Percentiles rank a stretch among this genome's conserved stretches.
Evolutionary conservation across 2,888 invertebrate species (phyloP).

Genomic region (Cordylochernes scorpioides): DNA sequence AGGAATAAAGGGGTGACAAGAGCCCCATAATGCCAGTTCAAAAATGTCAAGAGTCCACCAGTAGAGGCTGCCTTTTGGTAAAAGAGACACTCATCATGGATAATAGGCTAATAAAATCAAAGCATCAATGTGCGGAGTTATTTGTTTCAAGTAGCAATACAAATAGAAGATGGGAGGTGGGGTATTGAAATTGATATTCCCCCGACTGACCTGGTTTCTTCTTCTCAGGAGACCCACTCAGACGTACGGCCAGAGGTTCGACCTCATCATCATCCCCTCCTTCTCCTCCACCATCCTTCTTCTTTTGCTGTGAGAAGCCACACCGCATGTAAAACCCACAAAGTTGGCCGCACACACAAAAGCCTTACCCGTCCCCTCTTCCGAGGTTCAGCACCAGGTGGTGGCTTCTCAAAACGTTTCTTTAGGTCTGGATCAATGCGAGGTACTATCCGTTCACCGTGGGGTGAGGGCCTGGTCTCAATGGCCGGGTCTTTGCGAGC

Average conservation of each 20-base stretch:
- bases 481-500: slow-evolving; percentile 14
- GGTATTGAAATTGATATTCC: too few relatives aligned
- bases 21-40: too few relatives aligned
- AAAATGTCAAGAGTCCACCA: too few relatives aligned
- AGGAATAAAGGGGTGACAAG: too few relatives aligned
- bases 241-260: slow-evolving; percentile 10
- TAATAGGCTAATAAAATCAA: too few relatives aligned
- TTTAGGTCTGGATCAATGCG: slow-evolving; percentile 19
- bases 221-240: slow-evolving; percentile 9
- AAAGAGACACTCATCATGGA: too few relatives aligned
- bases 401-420: slow-evolving; percentile 18
- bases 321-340: too few relatives aligned
- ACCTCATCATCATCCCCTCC: slow-evolving; percentile 5
- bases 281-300: slow-evolving; percentile 6
- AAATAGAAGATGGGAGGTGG: not conserved
- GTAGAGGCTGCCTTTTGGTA: too few relatives aligned
- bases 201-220: slow-evolving; percentile 4
- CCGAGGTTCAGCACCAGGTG: slow-evolving; percentile 6
- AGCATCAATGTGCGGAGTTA: too few relatives aligned
- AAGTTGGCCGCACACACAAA: too few relatives aligned
- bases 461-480: slow-evolving; percentile 27
- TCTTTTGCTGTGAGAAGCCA: too few relatives aligned
- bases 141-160: too few relatives aligned
- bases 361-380: slow-evolving; percentile 4
- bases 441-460: slow-evolving; percentile 20